Evolutionary conservation across 2,113 vertebrate genomes (phyloP).

Genomic region (Sturnira hondurensis): DNA sequence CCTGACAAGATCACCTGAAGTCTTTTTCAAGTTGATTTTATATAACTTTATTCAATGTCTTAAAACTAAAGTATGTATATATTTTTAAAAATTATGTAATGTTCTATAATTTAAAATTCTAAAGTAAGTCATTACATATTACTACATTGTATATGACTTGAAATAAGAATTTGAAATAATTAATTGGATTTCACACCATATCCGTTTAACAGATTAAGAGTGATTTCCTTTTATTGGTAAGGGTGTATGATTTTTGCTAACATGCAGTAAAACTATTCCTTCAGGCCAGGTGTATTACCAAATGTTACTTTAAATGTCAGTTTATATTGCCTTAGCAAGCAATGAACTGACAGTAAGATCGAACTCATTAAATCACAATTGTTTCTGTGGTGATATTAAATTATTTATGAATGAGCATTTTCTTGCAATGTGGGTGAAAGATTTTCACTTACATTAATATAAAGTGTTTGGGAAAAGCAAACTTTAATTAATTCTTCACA

Average conservation of each 20-base stretch:
- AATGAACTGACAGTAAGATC: neutral
- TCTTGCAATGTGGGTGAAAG: neutral
- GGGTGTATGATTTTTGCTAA: neutral
- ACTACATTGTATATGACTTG: neutral
- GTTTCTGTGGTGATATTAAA: neutral
- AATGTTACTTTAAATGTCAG: neutral
- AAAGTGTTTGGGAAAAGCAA: neutral
- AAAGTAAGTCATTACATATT: neutral
- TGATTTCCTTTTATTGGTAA: neutral
- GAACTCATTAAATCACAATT: neutral
- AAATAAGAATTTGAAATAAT: neutral
- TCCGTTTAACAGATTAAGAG: neutral
- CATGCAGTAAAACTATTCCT: neutral
- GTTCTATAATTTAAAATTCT: neutral
- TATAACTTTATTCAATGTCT: neutral
- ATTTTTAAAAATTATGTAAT: neutral
- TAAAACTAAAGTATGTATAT: neutral
- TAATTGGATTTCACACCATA: neutral
- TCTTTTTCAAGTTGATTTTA: neutral
- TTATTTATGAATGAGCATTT: neutral
- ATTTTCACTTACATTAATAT: neutral
- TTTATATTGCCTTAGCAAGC: neutral
- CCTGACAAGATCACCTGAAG: constrained; percentile 43
- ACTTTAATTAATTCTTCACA: neutral
- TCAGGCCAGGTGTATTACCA: neutral